Evolutionary conservation across 2,113 vertebrate species (phyloP).

Genomic region (Urocolius indicus): DNA sequence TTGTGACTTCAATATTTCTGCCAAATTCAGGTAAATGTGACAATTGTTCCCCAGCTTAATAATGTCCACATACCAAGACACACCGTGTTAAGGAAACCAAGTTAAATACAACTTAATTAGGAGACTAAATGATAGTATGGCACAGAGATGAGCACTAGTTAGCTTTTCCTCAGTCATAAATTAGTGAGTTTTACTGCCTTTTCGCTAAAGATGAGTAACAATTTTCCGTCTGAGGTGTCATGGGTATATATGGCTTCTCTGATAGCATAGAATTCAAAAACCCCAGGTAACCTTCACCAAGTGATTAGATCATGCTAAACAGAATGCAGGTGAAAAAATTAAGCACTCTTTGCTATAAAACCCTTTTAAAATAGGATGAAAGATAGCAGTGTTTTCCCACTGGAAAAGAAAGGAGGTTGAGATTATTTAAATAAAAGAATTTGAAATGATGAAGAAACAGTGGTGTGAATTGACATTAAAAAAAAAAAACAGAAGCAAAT

Average conservation of each 20-base stretch:
- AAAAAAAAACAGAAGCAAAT: background rate
- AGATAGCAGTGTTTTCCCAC: background rate
- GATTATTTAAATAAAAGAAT: background rate
- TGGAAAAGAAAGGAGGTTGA: background rate
- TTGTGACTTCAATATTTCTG: background rate
- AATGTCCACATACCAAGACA: background rate
- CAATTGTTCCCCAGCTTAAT: background rate
- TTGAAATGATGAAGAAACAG: background rate
- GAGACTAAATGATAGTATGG: background rate
- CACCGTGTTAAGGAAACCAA: background rate
- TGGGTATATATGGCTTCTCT: background rate
- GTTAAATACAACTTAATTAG: background rate
- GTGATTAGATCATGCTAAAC: background rate
- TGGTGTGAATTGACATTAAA: background rate
- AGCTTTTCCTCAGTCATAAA: conserved; percentile 12
- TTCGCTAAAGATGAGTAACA: background rate
- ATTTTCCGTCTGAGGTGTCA: background rate
- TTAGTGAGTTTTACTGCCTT: background rate
- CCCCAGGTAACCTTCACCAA: background rate
- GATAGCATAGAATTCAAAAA: background rate
- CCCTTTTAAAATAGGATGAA: background rate
- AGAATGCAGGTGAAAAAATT: background rate
- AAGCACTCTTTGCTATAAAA: background rate
- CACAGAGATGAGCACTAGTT: background rate
- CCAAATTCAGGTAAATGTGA: background rate